phyloP scores from a whole-genome alignment of 2,888 invertebrate genomes.

The Amorpha juglandis region DNA sequence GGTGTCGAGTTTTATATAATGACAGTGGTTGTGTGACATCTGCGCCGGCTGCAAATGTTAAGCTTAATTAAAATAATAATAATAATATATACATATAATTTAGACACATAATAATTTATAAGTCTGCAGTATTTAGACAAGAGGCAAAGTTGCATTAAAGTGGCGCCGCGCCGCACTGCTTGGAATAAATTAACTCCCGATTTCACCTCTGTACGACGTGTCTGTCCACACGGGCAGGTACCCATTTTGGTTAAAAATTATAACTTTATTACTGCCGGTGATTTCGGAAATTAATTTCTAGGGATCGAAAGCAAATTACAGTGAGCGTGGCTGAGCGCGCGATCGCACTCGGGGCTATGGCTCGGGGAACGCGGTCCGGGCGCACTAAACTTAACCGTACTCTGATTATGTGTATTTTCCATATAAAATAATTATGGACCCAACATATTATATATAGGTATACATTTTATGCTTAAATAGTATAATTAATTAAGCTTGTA shows the following conservation, averaged over 20 bases:
- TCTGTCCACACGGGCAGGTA: conserved; percentile 62
- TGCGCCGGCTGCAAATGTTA: conserved; percentile 16
- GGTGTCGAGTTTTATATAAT: conserved; percentile 2
- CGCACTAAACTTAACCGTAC: conserved; percentile 36
- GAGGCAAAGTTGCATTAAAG: neutral
- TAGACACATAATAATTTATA: neutral
- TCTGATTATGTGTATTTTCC: conserved; percentile 23
- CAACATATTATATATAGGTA: neutral
- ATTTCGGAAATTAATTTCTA: conserved; percentile 81
- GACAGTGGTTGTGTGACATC: conserved; percentile 1
- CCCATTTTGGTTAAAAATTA: conserved; percentile 77
- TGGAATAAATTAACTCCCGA: conserved; percentile 34
- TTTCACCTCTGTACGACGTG: conserved; percentile 57
- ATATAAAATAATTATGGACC: conserved; percentile 33
- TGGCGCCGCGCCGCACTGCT: neutral
- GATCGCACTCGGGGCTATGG: conserved; percentile 21
- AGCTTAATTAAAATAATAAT: neutral
- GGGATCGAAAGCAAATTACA: conserved; percentile 77
- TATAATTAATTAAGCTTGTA: neutral
- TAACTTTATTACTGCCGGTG: conserved; percentile 79
- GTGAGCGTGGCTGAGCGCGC: conserved; percentile 41
- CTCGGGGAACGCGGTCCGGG: conserved; percentile 23
- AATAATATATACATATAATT: neutral
- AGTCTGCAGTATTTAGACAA: neutral
- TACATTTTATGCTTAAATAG: too few species aligned